Percentiles rank a stretch among this genome's conserved stretches.
These are phyloP conservation scores for Telmatochromis sp. DNA, from an alignment of 2,113 vertebrate species.

Conservation along the genomic window DNA sequence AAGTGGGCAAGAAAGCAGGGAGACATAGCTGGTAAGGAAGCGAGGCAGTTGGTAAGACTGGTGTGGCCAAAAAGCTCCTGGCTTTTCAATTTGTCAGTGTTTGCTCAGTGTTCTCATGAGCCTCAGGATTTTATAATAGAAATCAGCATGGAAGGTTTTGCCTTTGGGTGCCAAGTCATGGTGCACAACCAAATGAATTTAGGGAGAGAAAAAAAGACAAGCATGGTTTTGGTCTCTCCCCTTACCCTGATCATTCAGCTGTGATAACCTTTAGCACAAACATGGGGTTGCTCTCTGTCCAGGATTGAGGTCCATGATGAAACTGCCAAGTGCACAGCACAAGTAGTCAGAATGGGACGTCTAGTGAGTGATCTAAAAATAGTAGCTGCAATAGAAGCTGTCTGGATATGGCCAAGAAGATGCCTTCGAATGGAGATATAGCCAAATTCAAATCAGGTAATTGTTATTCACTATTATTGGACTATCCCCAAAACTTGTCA, in stretches of 20 bases:
- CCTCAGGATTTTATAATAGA: not conserved
- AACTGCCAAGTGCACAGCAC: not conserved
- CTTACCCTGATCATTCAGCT: not conserved
- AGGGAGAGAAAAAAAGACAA: not conserved
- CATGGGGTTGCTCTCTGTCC: not conserved
- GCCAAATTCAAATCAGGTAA: not conserved
- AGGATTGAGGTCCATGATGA: not conserved
- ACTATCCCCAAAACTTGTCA: rapidly evolving
- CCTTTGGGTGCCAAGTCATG: not conserved
- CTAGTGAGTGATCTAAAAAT: not conserved
- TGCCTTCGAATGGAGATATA: not conserved
- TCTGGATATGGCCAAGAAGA: not conserved
- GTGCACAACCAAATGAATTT: not conserved
- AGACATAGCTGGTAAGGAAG: not conserved
- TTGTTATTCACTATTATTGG: not conserved
- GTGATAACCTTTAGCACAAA: not conserved
- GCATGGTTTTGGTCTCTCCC: not conserved
- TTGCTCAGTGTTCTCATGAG: not conserved
- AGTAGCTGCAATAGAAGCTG: not conserved
- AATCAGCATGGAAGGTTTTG: not conserved
- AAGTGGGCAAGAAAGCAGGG: not conserved
- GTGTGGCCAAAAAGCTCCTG: not conserved
- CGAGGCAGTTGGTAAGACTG: not conserved
- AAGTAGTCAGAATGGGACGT: not conserved
- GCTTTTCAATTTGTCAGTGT: not conserved